Conservation (phyloP, 2,888 invertebrate species). For the Gnatocerus cornutus region DNA sequence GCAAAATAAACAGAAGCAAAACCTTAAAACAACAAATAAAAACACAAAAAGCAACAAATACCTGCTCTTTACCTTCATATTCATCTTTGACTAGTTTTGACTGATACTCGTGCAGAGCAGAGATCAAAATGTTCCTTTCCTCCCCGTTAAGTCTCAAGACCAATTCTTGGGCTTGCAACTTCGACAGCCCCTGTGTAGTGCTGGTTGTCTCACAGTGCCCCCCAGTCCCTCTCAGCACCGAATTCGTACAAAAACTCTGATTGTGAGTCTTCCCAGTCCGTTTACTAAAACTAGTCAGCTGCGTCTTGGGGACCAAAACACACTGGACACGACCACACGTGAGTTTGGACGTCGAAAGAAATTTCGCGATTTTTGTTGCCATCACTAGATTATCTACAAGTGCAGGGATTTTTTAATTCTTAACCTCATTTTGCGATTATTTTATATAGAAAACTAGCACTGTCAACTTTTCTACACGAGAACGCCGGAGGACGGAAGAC, state of each 20-base stretch:
- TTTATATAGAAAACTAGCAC: too few relatives aligned
- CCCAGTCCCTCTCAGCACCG: conserved; percentile 63
- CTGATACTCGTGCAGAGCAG: conserved; percentile 83
- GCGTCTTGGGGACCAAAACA: conserved; percentile 49
- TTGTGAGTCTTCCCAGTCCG: conserved; percentile 35
- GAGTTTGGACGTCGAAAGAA: conserved; percentile 46
- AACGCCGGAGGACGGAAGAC: too few relatives aligned
- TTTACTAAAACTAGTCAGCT: conserved; percentile 52
- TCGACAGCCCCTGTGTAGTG: conserved; percentile 71
- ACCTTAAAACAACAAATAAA: conserved; percentile 34
- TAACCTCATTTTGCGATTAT: conserved; percentile 1
- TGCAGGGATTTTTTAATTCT: background rate
- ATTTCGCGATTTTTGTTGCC: conserved; percentile 56
- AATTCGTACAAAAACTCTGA: conserved; percentile 60
- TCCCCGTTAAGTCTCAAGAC: conserved; percentile 82
- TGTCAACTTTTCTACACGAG: too few relatives aligned
- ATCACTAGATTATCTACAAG: conserved; percentile 29
- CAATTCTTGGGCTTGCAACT: conserved; percentile 83
- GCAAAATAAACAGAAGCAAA: conserved; percentile 14
- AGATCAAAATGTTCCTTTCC: conserved; percentile 80
- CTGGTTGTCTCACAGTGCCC: conserved; percentile 69
- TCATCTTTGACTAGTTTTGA: conserved; percentile 84
- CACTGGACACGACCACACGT: conserved; percentile 38
- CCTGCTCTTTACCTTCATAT: conserved; percentile 79
- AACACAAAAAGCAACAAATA: conserved; percentile 46